Evolutionary conservation across 2,888 invertebrate species (phyloP), one percentile per base, ranked within the genome.

Genomic region (Eutolmus rufibarbis): DNA sequence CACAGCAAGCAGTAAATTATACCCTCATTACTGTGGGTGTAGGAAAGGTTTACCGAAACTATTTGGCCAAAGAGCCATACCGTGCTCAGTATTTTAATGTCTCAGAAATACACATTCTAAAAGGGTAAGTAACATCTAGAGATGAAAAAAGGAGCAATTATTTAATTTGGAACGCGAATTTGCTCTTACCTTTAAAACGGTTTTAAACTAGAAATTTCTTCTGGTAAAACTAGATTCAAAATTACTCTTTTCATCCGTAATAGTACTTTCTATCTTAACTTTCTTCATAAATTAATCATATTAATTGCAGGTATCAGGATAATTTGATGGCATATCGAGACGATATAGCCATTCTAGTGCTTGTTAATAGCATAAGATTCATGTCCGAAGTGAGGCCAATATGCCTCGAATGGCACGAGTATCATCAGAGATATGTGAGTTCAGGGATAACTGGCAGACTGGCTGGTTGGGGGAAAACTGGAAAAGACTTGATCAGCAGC

Each of bases 321-420:
- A 87, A 81, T 19, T 31, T 82, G 12, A 90, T 89, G 9, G 89
- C 89, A 7, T 92, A 90, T 86, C 87, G 88, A 31, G 88, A 89
- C 8, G 93, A 93, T 89, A 90, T 93, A 85, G 92, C 92, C 0
- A 85, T 92, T 9, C 37, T 93, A n/a, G 89, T 91, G 23, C 88
- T 92, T 37, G 89, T 89, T 76, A 89, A 89, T n/a, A 56, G 87
- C 14, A 90, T 93, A 46, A 88, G 85, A 9, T 90, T 91, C 56
- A 90, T 91, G 2, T 88, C 89, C 56, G 89, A 91, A 12, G 91
- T 92, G 8, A 91, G 91, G 86, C 92, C 92, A 16, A 91, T 92
- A 12, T 93, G 93, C 88, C 88, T 91, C 4, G 90, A 91, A 28
- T 90, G 90, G 90, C 77, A 88, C 76, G 12, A 31, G 1, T 89